A percentile compares a stretch with the other conserved stretches of the same genome.
phyloP scores from a whole-genome alignment of 2,113 vertebrate genomes.

The Pteronura brasiliensis region DNA sequence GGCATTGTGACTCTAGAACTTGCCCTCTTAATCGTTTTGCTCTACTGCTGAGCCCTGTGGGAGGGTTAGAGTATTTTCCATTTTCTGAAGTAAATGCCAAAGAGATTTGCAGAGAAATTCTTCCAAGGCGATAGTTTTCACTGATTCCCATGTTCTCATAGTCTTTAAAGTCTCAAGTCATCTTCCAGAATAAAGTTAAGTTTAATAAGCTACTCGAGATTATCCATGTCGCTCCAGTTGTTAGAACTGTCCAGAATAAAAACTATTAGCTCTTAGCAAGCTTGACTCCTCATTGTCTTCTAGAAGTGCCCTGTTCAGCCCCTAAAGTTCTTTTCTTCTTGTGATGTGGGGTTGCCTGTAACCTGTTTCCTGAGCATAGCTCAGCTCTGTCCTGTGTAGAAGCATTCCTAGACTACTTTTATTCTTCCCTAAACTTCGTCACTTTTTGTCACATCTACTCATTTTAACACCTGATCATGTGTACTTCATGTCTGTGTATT shows the following conservation, averaged over 20 bases:
- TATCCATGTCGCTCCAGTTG: neutral
- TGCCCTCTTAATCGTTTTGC: neutral
- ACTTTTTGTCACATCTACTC: neutral
- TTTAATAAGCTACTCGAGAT: neutral
- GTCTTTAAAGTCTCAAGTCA: neutral
- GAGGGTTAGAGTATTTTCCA: neutral
- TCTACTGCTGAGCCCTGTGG: neutral
- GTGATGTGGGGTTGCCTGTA: neutral
- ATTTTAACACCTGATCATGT: neutral
- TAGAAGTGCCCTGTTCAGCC: neutral
- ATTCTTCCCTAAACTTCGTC: neutral
- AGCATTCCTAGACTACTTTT: neutral
- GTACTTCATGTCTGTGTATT: neutral
- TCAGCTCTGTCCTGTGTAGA: neutral
- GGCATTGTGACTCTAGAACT: neutral
- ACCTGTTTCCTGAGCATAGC: neutral
- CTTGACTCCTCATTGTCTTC: neutral
- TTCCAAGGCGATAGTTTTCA: neutral
- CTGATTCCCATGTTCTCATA: neutral
- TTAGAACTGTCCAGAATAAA: neutral
- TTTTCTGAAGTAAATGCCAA: neutral
- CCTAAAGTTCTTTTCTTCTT: neutral
- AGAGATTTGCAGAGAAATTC: neutral
- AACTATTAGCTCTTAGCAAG: neutral
- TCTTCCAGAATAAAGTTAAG: conserved; percentile 7